These are phyloP conservation scores for Stegophylla sp. DNA, from an alignment of 2,888 invertebrate genomes.

Conservation along the genomic window DNA sequence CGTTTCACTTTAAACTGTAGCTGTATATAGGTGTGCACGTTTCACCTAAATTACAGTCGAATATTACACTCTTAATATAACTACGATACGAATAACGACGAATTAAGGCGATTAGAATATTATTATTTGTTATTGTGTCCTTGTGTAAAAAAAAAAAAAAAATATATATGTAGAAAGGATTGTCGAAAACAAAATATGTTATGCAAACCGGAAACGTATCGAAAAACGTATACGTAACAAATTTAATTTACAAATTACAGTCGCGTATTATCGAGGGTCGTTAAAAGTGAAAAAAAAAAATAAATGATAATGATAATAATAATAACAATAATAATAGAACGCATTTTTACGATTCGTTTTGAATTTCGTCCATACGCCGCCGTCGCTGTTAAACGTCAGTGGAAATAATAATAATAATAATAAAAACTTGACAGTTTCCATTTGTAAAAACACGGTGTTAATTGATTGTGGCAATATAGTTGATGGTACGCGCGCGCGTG, in stretches of 20 bases:
- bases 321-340: background rate
- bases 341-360: background rate
- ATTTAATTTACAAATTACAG: conserved; percentile 34
- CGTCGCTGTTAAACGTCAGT: background rate
- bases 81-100: conserved; percentile 14
- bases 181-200: conserved; percentile 35
- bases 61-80: conserved; percentile 10
- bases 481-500: background rate
- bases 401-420: background rate
- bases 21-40: background rate
- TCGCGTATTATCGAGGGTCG: background rate
- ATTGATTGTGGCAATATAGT: background rate
- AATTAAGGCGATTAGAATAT: conserved; percentile 20
- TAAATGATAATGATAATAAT: too few relatives aligned
- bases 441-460: conserved; percentile 1
- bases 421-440: background rate
- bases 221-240: conserved; percentile 37
- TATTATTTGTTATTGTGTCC: too few relatives aligned
- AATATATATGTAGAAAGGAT: conserved; percentile 37
- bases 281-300: conserved; percentile 21
- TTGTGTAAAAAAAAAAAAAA: too few relatives aligned
- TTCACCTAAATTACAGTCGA: background rate
- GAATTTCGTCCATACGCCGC: background rate
- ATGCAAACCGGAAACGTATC: conserved; percentile 29
- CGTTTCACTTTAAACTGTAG: background rate